Evolutionary conservation across 2,888 invertebrate genomes (phyloP), one percentile per base, ranked within the genome.

Genomic region (Siphonodentalium dalli): DNA sequence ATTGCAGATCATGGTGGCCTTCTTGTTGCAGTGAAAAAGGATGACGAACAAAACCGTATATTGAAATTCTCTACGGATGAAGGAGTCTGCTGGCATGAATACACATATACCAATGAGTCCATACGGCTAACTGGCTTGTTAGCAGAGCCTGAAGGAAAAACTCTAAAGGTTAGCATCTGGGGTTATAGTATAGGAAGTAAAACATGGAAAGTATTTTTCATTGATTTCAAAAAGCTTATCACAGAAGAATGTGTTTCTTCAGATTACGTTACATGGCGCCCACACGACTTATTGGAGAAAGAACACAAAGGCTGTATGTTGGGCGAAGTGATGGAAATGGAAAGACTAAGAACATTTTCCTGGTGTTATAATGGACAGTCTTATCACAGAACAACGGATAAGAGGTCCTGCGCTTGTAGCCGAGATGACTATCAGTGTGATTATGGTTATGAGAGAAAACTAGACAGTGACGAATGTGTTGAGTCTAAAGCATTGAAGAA

Each of bases 361-460:
- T n/a, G n/a, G n/a, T 81, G 80, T 63, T 65, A 63, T 44, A 78
- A 78, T 63, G 78, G 75, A 4, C 69, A 72, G 47, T 43, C 62
- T 23, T 61, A 71, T 51, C 48, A 55, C 24, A 51, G 60, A 5
- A 49, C 44, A 20, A 61, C 46, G 21, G 46, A 24, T 6, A 44
- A 28, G 18, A 54, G 56, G 9, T 40, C 31, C 1, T 81, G 81
- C 63, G 43, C n/a, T 11, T 81, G 81, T 60, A 72, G 71, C 1
- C 60, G 69, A 26, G 77, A 75, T 15, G 81, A 81, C 63, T 81
- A 75, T 65, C 77, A 78, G 61, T 81, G 80, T 73, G 80, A 80
- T 44, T 81, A 75, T 65, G 79, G 76, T 9, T 81, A 69, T 64
- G 61, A 62, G 40, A 51, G 77, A 39, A 66, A 66, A 5, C 61